phyloP scores from a whole-genome alignment of 37 sponge, comb jelly and placozoan genomes.

The Theonella swinhoei region DNA sequence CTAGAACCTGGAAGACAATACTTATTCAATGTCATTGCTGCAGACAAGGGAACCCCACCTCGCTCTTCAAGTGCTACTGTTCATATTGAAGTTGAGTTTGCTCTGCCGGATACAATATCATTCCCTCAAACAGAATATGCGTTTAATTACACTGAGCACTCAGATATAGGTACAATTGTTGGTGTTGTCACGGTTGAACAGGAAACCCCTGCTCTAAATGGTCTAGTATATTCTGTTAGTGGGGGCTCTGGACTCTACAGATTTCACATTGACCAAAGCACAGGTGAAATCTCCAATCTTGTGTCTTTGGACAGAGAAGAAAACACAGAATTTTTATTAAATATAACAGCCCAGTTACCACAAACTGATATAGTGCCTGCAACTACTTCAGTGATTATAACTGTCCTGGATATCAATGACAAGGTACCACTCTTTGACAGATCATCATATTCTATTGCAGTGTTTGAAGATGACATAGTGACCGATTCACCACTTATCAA shows the following conservation, averaged over 20 bases:
- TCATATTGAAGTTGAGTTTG: constrained; percentile 10
- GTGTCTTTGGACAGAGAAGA: constrained; percentile 14
- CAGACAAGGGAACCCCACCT: constrained; percentile 18
- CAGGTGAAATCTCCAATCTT: constrained; percentile 9
- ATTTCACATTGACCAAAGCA: constrained; percentile 1
- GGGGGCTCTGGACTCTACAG: not conserved
- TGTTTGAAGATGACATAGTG: not conserved
- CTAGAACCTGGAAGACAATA: constrained; percentile 12
- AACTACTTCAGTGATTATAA: constrained; percentile 1
- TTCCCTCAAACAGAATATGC: constrained; percentile 6
- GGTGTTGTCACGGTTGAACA: constrained; percentile 28
- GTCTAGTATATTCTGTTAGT: constrained; percentile 1
- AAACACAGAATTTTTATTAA: not conserved
- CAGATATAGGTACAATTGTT: not conserved
- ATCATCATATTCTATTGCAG: not conserved
- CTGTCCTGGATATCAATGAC: constrained; percentile 31
- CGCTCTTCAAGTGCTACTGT: constrained; percentile 9
- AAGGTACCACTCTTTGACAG: constrained; percentile 23
- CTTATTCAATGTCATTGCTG: constrained; percentile 25
- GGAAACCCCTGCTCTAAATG: constrained; percentile 24
- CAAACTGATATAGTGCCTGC: not conserved
- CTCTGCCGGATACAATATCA: constrained; percentile 31
- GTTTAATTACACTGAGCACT: constrained; percentile 23
- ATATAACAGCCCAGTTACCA: constrained; percentile 1
- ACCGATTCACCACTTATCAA: not conserved